Conservation (phyloP, 2,888 invertebrate species). For the Baccha elongata region DNA sequence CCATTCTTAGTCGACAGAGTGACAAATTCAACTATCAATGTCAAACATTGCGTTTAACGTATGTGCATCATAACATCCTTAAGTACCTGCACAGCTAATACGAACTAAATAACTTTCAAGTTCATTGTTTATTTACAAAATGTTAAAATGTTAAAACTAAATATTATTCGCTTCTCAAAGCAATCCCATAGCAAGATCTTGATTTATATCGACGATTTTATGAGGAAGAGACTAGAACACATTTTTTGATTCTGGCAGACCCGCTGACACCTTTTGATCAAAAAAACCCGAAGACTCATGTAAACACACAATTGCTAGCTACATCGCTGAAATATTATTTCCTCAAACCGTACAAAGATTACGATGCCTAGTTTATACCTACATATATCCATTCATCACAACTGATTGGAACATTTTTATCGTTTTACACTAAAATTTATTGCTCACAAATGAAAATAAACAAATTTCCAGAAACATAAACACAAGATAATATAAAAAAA, state of each 20-base stretch:
- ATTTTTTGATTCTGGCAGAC: neutral
- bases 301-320: conserved; percentile 14
- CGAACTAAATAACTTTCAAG: neutral
- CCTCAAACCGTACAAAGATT: conserved; percentile 14
- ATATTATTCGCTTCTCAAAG: neutral
- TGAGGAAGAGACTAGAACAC: neutral
- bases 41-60: too few relatives aligned
- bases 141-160: neutral
- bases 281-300: neutral
- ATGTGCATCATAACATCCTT: too few relatives aligned
- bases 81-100: too few relatives aligned
- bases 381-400: conserved; percentile 12
- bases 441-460: conserved; percentile 55
- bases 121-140: neutral
- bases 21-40: too few relatives aligned
- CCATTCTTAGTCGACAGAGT: too few relatives aligned
- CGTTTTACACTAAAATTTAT: conserved; percentile 29
- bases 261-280: conserved; percentile 58
- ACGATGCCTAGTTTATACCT: conserved; percentile 48
- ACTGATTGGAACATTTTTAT: conserved; percentile 17
- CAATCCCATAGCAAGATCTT: neutral
- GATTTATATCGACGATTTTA: conserved; percentile 3
- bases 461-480: conserved; percentile 45
- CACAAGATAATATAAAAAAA: conserved; percentile 18
- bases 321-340: conserved; percentile 36